Conservation (phyloP, 2,888 invertebrate genomes). For the Actias luna region DNA sequence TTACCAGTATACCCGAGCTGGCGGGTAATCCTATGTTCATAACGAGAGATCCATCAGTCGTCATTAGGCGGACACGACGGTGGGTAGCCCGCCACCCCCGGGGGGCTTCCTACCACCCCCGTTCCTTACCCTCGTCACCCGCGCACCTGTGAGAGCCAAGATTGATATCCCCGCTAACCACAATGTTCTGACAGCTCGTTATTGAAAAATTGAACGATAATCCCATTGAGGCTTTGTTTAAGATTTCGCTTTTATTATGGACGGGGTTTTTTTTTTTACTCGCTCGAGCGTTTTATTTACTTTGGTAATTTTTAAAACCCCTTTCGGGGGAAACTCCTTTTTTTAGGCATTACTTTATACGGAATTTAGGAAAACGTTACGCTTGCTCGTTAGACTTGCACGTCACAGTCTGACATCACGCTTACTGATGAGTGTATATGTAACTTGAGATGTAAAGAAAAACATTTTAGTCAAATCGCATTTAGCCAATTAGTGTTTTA, state of each 20-base stretch:
- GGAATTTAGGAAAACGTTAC: no score
- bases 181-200: slow-evolving; percentile 67
- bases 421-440: no score
- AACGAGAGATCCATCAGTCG: slow-evolving; percentile 73
- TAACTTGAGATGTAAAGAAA: no score
- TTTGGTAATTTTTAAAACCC: not conserved
- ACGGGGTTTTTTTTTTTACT: not conserved
- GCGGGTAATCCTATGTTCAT: slow-evolving; percentile 68
- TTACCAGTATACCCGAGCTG: slow-evolving; percentile 58
- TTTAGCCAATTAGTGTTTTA: no score
- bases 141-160: slow-evolving; percentile 66
- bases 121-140: slow-evolving; percentile 25
- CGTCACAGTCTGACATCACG: no score
- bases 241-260: slow-evolving; percentile 45
- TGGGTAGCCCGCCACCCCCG: slow-evolving; percentile 23
- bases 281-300: slow-evolving; percentile 3
- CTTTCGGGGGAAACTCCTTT: no score
- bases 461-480: no score
- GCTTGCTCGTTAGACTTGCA: no score
- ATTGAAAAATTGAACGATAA: slow-evolving; percentile 79
- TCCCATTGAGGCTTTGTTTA: slow-evolving; percentile 59
- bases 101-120: slow-evolving; percentile 29
- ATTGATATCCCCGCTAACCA: slow-evolving; percentile 64
- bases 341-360: no score
- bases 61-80: slow-evolving; percentile 67